Percentiles rank a stretch among this genome's conserved stretches.
These are phyloP conservation scores for Prolemur simus DNA, from an alignment of 2,113 vertebrate genomes.

Conservation along the genomic window DNA sequence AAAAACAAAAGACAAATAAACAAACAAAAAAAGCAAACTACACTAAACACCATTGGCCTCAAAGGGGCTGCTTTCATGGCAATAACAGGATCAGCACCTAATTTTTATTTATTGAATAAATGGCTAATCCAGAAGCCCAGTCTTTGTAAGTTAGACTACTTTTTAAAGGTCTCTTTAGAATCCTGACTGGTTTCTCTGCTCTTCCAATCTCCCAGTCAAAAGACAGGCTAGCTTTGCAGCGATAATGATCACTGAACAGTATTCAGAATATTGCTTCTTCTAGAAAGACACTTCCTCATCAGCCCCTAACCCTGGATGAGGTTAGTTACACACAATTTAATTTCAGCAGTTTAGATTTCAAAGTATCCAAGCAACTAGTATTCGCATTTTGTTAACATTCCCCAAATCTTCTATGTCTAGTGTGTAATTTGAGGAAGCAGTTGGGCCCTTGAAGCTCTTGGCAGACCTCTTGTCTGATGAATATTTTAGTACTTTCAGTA, in stretches of 20 bases:
- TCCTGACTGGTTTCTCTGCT: background rate
- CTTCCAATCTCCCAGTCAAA: background rate
- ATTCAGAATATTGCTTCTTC: background rate
- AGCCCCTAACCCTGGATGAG: background rate
- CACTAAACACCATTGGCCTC: background rate
- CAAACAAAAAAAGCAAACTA: background rate
- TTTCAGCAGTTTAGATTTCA: conserved; percentile 30
- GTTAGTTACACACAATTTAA: background rate
- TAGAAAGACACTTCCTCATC: background rate
- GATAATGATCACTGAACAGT: background rate
- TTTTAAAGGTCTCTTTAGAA: background rate
- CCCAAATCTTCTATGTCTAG: background rate
- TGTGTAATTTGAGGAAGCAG: conserved; percentile 45
- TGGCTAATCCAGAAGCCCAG: background rate
- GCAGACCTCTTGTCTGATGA: conserved; percentile 48
- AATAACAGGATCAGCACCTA: background rate
- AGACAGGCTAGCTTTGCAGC: background rate
- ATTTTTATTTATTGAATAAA: background rate
- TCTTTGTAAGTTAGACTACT: background rate
- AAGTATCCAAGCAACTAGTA: background rate
- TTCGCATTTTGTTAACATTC: background rate
- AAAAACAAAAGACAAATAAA: background rate
- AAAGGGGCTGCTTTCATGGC: background rate
- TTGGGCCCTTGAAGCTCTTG: conserved; percentile 24
- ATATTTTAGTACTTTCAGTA: conserved; percentile 53